These are phyloP conservation scores for Gambusia holbrooki DNA, from an alignment of 2,113 vertebrate species.

Conservation along the genomic window DNA sequence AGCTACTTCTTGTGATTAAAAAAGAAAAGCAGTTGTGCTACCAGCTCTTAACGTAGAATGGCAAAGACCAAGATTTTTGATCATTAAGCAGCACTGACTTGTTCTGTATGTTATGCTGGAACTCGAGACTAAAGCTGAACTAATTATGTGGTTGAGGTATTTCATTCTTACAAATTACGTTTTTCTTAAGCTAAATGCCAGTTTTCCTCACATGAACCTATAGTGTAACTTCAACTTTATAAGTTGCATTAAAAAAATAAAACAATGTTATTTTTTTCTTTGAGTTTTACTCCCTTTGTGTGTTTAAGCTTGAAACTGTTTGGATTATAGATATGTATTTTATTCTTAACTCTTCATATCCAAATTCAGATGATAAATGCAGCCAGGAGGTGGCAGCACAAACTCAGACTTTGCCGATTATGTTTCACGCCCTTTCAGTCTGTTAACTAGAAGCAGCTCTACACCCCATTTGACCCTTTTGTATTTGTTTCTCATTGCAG, in stretches of 20 bases:
- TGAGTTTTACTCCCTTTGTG: background rate
- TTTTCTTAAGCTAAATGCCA: background rate
- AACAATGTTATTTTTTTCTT: background rate
- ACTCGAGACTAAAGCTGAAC: background rate
- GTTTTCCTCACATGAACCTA: too few species aligned
- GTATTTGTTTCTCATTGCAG: background rate
- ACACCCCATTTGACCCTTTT: background rate
- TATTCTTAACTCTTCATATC: background rate
- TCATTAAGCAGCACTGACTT: background rate
- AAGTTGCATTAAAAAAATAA: background rate
- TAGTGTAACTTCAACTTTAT: too few species aligned
- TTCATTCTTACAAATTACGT: background rate
- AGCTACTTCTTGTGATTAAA: conserved; percentile 6
- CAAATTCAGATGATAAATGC: background rate
- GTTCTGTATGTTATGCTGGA: background rate
- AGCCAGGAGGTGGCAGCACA: conserved; percentile 57
- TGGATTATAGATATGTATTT: background rate
- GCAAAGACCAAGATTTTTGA: background rate
- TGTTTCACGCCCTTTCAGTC: background rate
- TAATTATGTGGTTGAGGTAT: background rate
- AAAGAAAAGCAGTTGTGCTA: background rate
- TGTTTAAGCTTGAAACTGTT: background rate
- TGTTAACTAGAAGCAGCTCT: background rate
- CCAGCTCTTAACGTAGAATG: background rate
- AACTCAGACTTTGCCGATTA: background rate